Conservation (phyloP, 2,888 invertebrate genomes). For the Escarpia spicata region DNA sequence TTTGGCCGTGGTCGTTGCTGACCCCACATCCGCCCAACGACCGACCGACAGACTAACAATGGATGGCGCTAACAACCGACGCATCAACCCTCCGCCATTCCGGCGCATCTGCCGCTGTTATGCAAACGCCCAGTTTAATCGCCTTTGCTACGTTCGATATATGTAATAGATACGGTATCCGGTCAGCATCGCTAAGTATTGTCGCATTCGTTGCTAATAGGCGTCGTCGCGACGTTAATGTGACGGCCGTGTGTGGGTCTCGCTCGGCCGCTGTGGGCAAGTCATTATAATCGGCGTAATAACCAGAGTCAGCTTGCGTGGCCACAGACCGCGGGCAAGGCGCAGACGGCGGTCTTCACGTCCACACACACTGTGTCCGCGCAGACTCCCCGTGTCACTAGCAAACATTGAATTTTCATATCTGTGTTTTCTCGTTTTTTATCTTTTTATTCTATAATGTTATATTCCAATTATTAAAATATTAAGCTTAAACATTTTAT, state of each 20-base stretch:
- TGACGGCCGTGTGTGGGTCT: neutral
- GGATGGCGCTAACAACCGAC: conserved; percentile 17
- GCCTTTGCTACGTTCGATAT: neutral
- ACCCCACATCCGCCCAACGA: conserved; percentile 17
- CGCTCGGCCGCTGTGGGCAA: neutral
- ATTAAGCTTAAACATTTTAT: neutral
- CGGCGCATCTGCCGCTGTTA: neutral
- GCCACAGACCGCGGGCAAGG: neutral
- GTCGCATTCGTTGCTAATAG: conserved; percentile 22
- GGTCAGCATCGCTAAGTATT: conserved; percentile 24
- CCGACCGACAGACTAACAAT: conserved; percentile 13
- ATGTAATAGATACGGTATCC: conserved; percentile 21
- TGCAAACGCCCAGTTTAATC: conserved; percentile 6
- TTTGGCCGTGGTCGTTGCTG: conserved; percentile 17
- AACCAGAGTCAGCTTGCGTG: conserved; percentile 19
- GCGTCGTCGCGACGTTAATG: conserved; percentile 21
- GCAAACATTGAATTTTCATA: neutral
- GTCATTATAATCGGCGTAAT: conserved; percentile 20
- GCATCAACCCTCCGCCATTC: neutral
- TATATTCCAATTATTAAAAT: neutral
- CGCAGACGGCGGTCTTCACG: neutral
- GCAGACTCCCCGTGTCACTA: neutral
- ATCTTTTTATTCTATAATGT: neutral
- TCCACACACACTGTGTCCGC: neutral
- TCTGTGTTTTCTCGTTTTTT: neutral